Percentiles rank a stretch among this genome's conserved stretches.
Conservation (phyloP, 2,888 invertebrate genomes). For the Carabus problematicus region DNA sequence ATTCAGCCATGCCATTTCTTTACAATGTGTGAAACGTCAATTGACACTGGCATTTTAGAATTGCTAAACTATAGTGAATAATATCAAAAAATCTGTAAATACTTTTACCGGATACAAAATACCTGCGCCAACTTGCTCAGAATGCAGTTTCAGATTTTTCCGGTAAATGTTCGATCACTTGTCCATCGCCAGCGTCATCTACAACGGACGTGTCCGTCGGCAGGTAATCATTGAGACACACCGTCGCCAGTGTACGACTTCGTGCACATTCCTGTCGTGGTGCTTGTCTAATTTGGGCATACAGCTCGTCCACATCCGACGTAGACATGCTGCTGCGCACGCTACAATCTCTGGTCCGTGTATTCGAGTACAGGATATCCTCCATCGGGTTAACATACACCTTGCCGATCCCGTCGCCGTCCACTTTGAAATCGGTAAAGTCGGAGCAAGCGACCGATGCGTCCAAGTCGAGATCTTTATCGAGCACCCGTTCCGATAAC, state of each 20-base stretch:
- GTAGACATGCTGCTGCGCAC: slow-evolving; percentile 65
- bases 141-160: slow-evolving; percentile 38
- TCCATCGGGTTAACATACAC: slow-evolving; percentile 63
- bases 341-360: slow-evolving; percentile 55
- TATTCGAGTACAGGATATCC: slow-evolving; percentile 52
- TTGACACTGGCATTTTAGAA: no score
- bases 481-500: slow-evolving; percentile 60
- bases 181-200: slow-evolving; percentile 4
- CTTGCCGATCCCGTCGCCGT: slow-evolving; percentile 47
- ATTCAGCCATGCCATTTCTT: no score
- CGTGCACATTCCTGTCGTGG: slow-evolving; percentile 19
- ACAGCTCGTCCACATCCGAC: slow-evolving; percentile 73
- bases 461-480: slow-evolving; percentile 39
- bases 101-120: no score
- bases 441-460: slow-evolving; percentile 32
- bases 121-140: slow-evolving; percentile 3
- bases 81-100: no score
- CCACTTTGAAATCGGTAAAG: slow-evolving; percentile 36
- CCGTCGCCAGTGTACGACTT: slow-evolving; percentile 28
- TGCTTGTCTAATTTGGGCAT: slow-evolving; percentile 66
- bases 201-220: neutral
- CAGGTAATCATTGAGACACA: slow-evolving; percentile 17
- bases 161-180: slow-evolving; percentile 10
- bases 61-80: no score
- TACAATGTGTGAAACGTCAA: no score